phyloP scores from a whole-genome alignment of 2,797 vertebrate species.

The Rhyacichthys aspro region DNA sequence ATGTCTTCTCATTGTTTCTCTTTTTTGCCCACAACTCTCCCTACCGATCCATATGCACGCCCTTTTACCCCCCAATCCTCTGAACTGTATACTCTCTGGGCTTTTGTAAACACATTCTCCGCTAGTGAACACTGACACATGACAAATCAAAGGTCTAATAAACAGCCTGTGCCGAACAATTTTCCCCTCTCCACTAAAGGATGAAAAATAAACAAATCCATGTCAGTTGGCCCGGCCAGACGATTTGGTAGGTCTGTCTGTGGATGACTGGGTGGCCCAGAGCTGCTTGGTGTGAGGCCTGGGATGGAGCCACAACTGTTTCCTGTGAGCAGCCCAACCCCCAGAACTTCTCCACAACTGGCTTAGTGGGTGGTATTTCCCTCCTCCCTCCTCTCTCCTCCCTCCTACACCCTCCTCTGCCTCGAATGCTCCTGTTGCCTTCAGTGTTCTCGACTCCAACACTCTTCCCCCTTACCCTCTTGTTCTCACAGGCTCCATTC shows the following conservation, averaged over 20 bases:
- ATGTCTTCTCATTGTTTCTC: conserved; percentile 50
- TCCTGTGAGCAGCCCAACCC: conserved; percentile 81
- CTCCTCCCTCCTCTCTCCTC: conserved; percentile 63
- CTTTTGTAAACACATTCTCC: conserved; percentile 73
- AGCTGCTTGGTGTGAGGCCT: conserved; percentile 83
- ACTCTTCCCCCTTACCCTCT: conserved; percentile 26
- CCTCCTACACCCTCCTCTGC: conserved; percentile 51
- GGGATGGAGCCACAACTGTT: conserved; percentile 82
- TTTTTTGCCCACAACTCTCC: conserved; percentile 23
- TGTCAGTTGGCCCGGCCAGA: conserved; percentile 65
- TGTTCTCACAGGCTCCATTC: conserved; percentile 50
- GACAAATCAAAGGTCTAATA: conserved; percentile 85
- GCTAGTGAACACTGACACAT: conserved; percentile 76
- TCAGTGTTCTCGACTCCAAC: conserved; percentile 23
- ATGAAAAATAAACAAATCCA: conserved; percentile 86
- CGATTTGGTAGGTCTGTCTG: conserved; percentile 79
- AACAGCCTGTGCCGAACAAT: conserved; percentile 79
- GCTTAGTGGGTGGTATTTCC: conserved; percentile 84
- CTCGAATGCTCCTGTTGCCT: conserved; percentile 41
- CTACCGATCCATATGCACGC: conserved; percentile 38
- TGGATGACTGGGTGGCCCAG: conserved; percentile 82
- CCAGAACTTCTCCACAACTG: conserved; percentile 74
- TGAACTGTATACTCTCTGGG: conserved; percentile 71
- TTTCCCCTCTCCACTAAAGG: conserved; percentile 65
- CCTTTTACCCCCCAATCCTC: conserved; percentile 61